phyloP scores from a whole-genome alignment of 1,140 invertebrate genomes.

The Pseudomyrmex dendroicus region DNA sequence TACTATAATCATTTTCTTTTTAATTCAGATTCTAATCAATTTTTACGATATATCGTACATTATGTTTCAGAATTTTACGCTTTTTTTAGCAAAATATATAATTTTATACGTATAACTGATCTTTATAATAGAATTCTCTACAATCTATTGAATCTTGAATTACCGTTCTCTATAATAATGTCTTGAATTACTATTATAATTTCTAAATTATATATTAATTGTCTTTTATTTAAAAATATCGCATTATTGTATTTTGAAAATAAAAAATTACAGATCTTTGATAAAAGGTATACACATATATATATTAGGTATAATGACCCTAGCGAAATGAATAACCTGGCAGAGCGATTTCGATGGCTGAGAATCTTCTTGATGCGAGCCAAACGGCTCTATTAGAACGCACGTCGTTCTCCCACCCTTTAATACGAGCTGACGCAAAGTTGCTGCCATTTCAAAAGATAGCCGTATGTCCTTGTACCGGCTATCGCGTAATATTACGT shows the following conservation, averaged over 20 bases:
- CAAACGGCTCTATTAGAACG: slow-evolving; percentile 73
- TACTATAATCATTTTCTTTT: slow-evolving; percentile 26
- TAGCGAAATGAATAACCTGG: slow-evolving; percentile 75
- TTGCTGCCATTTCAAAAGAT: slow-evolving; percentile 45
- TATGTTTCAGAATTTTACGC: neutral
- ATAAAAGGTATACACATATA: too few relatives aligned
- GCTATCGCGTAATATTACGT: slow-evolving; percentile 67
- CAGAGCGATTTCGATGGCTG: slow-evolving; percentile 75
- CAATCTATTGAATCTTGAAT: neutral
- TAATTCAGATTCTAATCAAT: slow-evolving; percentile 41
- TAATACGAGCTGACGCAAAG: slow-evolving; percentile 38
- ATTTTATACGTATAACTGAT: too few relatives aligned
- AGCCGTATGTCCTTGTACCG: slow-evolving; percentile 19
- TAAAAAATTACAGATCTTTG: neutral
- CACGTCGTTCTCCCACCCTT: neutral
- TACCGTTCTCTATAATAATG: neutral
- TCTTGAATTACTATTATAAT: neutral
- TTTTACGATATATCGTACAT: slow-evolving; percentile 9
- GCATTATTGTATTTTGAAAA: too few relatives aligned
- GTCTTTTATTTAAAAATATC: too few relatives aligned
- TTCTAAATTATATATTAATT: neutral
- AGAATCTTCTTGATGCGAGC: slow-evolving; percentile 75
- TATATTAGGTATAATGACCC: slow-evolving; percentile 67
- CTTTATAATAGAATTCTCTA: too few relatives aligned
- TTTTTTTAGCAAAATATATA: neutral